These are phyloP conservation scores for Crotalus viridis DNA, from an alignment of 2,113 vertebrate species.

Conservation along the genomic window DNA sequence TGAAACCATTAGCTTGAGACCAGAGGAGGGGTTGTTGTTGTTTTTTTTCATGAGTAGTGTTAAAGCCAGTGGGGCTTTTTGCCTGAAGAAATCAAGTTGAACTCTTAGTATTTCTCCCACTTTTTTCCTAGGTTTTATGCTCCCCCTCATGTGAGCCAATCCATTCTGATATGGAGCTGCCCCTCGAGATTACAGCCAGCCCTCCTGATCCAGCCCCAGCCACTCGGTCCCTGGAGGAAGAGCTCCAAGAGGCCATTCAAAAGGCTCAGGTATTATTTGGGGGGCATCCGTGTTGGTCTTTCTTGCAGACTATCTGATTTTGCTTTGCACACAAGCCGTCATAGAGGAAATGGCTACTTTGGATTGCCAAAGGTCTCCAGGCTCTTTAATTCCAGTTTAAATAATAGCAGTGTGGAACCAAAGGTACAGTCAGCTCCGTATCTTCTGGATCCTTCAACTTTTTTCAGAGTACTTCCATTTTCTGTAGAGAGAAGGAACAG, in stretches of 20 bases:
- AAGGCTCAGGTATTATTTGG: conserved; percentile 78
- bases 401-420: background rate
- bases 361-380: background rate
- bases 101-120: background rate
- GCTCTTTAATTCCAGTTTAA: background rate
- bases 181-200: conserved; percentile 82
- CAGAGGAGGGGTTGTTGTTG: too few relatives aligned
- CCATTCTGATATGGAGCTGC: conserved; percentile 79
- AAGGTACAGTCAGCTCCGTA: background rate
- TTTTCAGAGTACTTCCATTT: background rate
- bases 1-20: background rate
- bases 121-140: conserved; percentile 65
- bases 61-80: background rate
- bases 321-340: background rate
- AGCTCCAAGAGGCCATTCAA: conserved; percentile 87
- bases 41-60: background rate
- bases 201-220: conserved; percentile 67
- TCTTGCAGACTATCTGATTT: background rate
- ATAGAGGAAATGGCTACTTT: background rate
- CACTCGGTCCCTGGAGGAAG: conserved; percentile 82
- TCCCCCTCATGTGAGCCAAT: conserved; percentile 75
- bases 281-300: too few relatives aligned
- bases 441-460: background rate
- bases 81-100: background rate
- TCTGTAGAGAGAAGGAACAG: background rate